Evolutionary conservation across 1,140 invertebrate genomes (phyloP).

Genomic region (Drosophila novamexicana): DNA sequence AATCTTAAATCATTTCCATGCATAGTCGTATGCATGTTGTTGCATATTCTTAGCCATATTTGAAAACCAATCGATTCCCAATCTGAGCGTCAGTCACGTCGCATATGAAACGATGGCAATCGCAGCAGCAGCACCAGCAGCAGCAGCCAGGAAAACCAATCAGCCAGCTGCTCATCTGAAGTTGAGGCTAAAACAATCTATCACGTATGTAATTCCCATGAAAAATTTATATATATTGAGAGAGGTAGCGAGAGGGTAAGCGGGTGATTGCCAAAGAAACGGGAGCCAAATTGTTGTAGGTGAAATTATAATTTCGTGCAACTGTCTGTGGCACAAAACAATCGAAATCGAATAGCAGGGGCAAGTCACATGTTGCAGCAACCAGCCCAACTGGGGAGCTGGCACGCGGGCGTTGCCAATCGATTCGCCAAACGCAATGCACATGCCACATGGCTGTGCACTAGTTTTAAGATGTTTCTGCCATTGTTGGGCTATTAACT

Average conservation of each 20-base stretch:
- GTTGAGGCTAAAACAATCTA: conserved; percentile 66
- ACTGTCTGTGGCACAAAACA: conserved; percentile 25
- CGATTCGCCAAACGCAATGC: conserved; percentile 75
- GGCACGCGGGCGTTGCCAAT: conserved; percentile 62
- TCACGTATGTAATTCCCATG: conserved; percentile 83
- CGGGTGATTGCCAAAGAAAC: conserved; percentile 41
- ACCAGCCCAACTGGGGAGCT: not conserved
- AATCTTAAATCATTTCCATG: conserved; percentile 44
- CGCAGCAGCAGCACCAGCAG: conserved; percentile 12
- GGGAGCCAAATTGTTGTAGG: conserved; percentile 79
- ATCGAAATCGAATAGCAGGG: conserved; percentile 15
- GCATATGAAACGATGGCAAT: conserved; percentile 66
- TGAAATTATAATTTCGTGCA: conserved; percentile 77
- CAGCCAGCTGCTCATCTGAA: conserved; percentile 49
- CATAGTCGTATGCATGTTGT: conserved; percentile 24
- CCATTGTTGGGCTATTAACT: conserved; percentile 6
- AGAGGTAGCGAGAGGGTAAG: not conserved
- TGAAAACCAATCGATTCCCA: conserved; percentile 21
- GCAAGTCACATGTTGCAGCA: conserved; percentile 48
- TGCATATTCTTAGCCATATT: conserved; percentile 20
- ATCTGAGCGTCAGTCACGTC: conserved; percentile 68
- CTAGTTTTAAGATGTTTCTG: conserved; percentile 51
- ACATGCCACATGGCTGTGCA: conserved; percentile 60
- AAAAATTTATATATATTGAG: conserved; percentile 57
- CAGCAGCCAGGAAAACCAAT: conserved; percentile 60